A percentile compares a stretch with the other conserved stretches of the same genome.
phyloP scores from a whole-genome alignment of 2,888 invertebrate genomes.

The Cheilosia vernalis region DNA sequence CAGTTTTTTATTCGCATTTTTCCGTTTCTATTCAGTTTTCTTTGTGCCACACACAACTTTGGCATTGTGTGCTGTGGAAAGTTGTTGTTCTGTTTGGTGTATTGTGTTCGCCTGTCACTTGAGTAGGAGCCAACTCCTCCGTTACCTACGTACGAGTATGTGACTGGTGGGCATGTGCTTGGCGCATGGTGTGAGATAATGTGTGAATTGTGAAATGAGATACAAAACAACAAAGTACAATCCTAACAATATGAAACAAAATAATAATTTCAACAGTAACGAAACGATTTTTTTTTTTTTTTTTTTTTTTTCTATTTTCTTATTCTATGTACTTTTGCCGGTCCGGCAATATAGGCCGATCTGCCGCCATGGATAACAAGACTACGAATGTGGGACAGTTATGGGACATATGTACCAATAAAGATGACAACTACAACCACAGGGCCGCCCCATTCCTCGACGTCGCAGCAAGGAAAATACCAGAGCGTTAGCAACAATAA shows the following conservation, averaged over 20 bases:
- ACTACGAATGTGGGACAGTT: constrained; percentile 90
- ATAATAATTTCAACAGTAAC: constrained; percentile 77
- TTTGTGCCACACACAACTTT: constrained; percentile 60
- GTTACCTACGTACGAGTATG: constrained; percentile 1
- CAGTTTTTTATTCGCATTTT: constrained; percentile 44
- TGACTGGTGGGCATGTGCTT: constrained; percentile 18
- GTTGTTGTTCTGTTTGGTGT: constrained; percentile 68
- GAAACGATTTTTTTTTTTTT: constrained; percentile 39
- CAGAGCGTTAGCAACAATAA: constrained; percentile 47
- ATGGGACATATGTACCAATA: constrained; percentile 84
- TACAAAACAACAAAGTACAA: constrained; percentile 45
- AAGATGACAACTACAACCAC: constrained; percentile 82
- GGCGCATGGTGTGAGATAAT: constrained; percentile 56
- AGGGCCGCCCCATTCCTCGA: constrained; percentile 79
- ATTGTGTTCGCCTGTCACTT: constrained; percentile 68
- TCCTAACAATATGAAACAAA: constrained; percentile 76
- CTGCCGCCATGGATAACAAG: constrained; percentile 87
- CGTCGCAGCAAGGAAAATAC: constrained; percentile 75
- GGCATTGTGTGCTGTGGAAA: constrained; percentile 61
- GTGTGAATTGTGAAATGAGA: constrained; percentile 65
- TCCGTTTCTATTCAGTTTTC: constrained; percentile 60
- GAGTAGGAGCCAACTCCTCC: constrained; percentile 58
- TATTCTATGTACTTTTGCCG: constrained; percentile 53
- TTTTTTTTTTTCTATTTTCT: constrained; percentile 10
- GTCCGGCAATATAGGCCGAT: constrained; percentile 80